These are phyloP conservation scores for Cydia pomonella DNA, from an alignment of 1,140 invertebrate species.

Conservation along the genomic window DNA sequence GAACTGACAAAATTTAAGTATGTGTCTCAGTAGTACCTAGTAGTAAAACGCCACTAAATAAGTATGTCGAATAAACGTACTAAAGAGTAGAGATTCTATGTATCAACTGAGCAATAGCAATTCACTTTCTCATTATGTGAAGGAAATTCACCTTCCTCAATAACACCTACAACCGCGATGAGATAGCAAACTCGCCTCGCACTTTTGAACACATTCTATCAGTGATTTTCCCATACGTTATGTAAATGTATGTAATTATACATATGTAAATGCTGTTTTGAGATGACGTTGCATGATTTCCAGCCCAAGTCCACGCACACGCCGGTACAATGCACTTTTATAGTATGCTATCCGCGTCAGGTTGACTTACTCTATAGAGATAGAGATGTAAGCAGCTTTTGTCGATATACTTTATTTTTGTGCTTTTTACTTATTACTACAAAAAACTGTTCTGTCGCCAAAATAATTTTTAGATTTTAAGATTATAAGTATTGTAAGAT, in stretches of 20 bases:
- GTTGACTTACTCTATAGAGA: constrained; percentile 53
- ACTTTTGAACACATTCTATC: constrained; percentile 11
- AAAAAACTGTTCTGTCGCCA: no score
- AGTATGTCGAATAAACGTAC: no score
- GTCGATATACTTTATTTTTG: constrained; percentile 36
- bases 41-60: no score
- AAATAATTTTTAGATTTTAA: no score
- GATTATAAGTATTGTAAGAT: no score
- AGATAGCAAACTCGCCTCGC: constrained; percentile 46
- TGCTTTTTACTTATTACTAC: neutral
- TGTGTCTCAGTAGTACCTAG: no score
- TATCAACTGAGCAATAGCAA: neutral
- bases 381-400: constrained; percentile 47
- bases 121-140: neutral
- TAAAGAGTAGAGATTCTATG: no score
- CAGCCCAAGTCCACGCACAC: constrained; percentile 50
- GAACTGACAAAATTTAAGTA: no score
- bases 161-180: neutral
- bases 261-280: constrained; percentile 33
- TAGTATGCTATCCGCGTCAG: constrained; percentile 64
- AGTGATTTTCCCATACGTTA: constrained; percentile 38
- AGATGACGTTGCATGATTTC: constrained; percentile 66
- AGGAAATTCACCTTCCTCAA: constrained; percentile 9
- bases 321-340: constrained; percentile 71
- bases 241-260: constrained; percentile 52